Evolutionary conservation across 2,113 vertebrate species (phyloP).

Genomic region (Anas platyrhynchos): DNA sequence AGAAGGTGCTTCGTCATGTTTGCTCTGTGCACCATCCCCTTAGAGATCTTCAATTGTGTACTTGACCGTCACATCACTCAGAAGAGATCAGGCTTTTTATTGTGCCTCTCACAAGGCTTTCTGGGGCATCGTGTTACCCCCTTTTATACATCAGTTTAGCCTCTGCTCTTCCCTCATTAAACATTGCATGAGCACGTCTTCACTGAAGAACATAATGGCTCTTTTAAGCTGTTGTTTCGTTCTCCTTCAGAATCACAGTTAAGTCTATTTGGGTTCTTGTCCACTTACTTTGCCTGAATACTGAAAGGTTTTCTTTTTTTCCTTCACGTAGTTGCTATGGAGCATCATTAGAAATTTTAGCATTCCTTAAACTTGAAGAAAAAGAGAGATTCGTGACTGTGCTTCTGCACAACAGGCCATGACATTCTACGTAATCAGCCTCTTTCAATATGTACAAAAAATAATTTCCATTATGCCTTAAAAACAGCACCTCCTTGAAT

Average conservation of each 20-base stretch:
- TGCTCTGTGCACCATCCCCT: not conserved
- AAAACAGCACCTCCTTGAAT: slow-evolving; percentile 38
- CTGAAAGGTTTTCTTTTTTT: not conserved
- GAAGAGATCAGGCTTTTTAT: not conserved
- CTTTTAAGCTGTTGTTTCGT: not conserved
- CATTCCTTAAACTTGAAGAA: not conserved
- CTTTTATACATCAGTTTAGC: not conserved
- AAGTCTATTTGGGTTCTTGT: not conserved
- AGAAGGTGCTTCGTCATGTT: accelerated
- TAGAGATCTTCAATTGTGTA: not conserved
- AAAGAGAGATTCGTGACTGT: not conserved
- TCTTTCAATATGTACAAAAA: not conserved
- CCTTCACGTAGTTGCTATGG: not conserved
- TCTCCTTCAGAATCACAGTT: not conserved
- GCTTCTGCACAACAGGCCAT: not conserved
- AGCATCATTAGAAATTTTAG: not conserved
- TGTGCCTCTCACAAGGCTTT: not conserved
- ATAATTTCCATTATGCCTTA: slow-evolving; percentile 26
- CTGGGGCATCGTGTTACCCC: accelerated
- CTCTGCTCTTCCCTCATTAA: not conserved
- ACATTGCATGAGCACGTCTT: not conserved
- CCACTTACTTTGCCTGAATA: slow-evolving; percentile 7
- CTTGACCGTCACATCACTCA: not conserved
- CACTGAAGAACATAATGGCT: not conserved
- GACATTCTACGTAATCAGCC: not conserved